These are phyloP conservation scores for Tricholaema leucomelas DNA, from an alignment of 2,113 vertebrate genomes.

Conservation along the genomic window DNA sequence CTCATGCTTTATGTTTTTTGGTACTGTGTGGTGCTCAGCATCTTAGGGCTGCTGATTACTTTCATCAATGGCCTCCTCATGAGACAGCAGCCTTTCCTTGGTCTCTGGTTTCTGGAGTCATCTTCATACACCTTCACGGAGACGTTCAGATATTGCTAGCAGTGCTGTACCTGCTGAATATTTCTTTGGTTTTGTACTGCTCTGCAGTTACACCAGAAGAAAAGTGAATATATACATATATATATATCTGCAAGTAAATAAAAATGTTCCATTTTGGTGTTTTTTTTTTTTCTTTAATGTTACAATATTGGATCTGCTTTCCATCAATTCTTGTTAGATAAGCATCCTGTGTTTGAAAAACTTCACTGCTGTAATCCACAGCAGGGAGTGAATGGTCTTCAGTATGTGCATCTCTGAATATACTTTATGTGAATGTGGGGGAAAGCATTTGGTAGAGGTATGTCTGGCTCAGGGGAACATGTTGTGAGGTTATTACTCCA, in stretches of 20 bases:
- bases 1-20: background rate
- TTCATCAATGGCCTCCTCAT: constrained; percentile 39
- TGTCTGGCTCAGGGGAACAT: background rate
- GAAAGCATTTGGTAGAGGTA: background rate
- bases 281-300: background rate
- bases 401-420: background rate
- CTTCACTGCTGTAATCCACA: background rate
- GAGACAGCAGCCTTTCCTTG: background rate
- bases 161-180: fast-evolving
- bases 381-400: background rate
- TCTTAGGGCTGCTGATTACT: constrained; percentile 24
- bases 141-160: background rate
- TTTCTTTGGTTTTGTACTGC: background rate
- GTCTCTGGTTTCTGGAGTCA: background rate
- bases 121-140: background rate
- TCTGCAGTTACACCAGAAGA: background rate
- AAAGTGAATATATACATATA: background rate
- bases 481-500: background rate
- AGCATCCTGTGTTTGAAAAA: fast-evolving
- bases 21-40: background rate
- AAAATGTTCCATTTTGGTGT: background rate
- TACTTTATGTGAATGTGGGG: background rate
- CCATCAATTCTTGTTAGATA: fast-evolving
- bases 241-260: background rate
- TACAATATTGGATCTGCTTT: background rate